phyloP scores from a whole-genome alignment of 2,888 invertebrate species.

The Sialis lutaria region DNA sequence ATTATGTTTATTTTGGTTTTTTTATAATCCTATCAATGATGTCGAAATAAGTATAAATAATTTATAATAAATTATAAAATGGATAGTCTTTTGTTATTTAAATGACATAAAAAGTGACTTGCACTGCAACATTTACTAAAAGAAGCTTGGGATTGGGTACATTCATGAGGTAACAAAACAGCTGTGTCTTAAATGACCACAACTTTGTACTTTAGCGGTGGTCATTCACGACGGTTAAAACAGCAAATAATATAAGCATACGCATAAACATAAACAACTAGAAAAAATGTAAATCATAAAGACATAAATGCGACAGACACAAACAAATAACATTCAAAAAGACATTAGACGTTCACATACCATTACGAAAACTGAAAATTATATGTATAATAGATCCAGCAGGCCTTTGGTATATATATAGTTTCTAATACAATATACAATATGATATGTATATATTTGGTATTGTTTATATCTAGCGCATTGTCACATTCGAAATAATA shows the following conservation, averaged over 20 bases:
- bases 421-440: conserved; percentile 1
- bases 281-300: conserved; percentile 10
- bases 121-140: conserved; percentile 5
- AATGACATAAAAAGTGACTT: conserved; percentile 1
- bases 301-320: conserved; percentile 10
- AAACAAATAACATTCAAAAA: conserved; percentile 7
- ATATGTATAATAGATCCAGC: conserved; percentile 3
- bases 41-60: conserved; percentile 2
- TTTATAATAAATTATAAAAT: not conserved
- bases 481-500: conserved; percentile 5
- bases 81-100: not conserved
- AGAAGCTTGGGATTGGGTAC: conserved; percentile 1
- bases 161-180: conserved; percentile 1
- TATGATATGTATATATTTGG: conserved; percentile 2
- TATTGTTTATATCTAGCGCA: conserved; percentile 7
- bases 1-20: too few relatives aligned
- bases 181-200: not conserved
- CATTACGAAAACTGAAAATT: conserved; percentile 5
- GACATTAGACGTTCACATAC: conserved; percentile 3
- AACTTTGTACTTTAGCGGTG: not conserved
- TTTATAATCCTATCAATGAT: not conserved
- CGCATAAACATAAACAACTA: conserved; percentile 14
- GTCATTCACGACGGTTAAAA: not conserved
- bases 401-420: conserved; percentile 1
- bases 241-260: conserved; percentile 1